phyloP scores from a whole-genome alignment of 1,140 invertebrate species.

The Achroia grisella region DNA sequence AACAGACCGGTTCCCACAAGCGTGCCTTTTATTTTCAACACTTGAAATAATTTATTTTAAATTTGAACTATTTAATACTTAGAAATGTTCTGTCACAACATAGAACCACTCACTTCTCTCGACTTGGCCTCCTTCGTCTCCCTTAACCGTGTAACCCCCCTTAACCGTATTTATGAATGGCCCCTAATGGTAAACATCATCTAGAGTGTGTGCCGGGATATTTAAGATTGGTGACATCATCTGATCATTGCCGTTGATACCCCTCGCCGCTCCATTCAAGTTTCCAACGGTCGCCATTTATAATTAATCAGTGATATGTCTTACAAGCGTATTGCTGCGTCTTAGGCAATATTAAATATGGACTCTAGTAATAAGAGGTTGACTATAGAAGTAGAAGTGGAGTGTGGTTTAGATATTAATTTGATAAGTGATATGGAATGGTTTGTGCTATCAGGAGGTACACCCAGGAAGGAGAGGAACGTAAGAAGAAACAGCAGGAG shows the following conservation, averaged over 20 bases:
- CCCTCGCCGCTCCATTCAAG: constrained; percentile 17
- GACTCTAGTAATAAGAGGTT: constrained; percentile 16
- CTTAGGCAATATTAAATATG: constrained; percentile 13
- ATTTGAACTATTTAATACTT: too few relatives aligned
- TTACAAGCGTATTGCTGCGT: too few relatives aligned
- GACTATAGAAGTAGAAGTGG: constrained; percentile 40
- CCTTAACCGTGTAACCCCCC: too few relatives aligned
- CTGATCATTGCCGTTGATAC: background rate
- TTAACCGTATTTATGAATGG: too few relatives aligned
- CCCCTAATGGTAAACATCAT: background rate
- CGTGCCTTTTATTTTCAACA: too few relatives aligned
- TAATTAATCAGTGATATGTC: too few relatives aligned
- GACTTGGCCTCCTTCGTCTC: too few relatives aligned
- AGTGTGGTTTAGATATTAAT: constrained; percentile 26
- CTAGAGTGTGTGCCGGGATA: too few relatives aligned
- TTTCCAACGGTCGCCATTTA: constrained; percentile 21
- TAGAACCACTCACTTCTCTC: too few relatives aligned
- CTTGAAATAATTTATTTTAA: too few relatives aligned
- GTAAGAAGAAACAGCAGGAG: constrained; percentile 32
- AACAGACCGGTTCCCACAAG: too few relatives aligned
- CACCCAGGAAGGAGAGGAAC: constrained; percentile 41
- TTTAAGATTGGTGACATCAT: constrained; percentile 44
- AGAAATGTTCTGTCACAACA: too few relatives aligned
- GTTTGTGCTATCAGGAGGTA: constrained; percentile 47
- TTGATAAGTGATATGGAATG: constrained; percentile 41